Evolutionary conservation across 2,888 invertebrate species (phyloP).

Genomic region (Ephialtes manifestator): DNA sequence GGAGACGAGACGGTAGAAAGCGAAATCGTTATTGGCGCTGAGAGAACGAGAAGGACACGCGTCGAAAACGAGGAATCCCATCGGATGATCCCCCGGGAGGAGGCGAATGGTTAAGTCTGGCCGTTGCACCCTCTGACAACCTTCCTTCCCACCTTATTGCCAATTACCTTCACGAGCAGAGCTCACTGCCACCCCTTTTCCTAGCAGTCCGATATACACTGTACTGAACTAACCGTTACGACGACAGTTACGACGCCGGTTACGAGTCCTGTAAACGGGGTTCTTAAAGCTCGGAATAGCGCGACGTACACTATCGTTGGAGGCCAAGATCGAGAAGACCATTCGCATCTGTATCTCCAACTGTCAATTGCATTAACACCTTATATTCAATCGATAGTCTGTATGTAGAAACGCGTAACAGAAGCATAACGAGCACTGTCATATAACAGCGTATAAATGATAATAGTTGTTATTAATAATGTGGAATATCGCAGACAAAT

Average conservation of each 20-base stretch:
- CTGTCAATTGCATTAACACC: conserved; percentile 28
- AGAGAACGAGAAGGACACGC: conserved; percentile 21
- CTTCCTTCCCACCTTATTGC: conserved; percentile 68
- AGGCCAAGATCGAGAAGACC: conserved; percentile 25
- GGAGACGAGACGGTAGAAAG: conserved; percentile 12
- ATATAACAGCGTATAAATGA: neutral
- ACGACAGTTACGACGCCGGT: conserved; percentile 69
- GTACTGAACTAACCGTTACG: conserved; percentile 71
- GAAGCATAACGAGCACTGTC: neutral
- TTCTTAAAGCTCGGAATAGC: conserved; percentile 64
- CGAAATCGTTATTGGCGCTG: conserved; percentile 31
- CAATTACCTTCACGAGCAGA: conserved; percentile 67
- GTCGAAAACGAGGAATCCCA: conserved; percentile 35
- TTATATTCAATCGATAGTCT: conserved; percentile 16
- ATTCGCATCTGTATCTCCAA: neutral
- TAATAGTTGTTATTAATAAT: conserved; percentile 18
- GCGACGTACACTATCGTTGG: conserved; percentile 12
- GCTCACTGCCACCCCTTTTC: conserved; percentile 29
- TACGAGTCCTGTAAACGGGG: conserved; percentile 72
- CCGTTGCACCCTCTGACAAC: conserved; percentile 40
- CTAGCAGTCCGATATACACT: conserved; percentile 60
- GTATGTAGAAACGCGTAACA: neutral
- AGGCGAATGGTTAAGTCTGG: conserved; percentile 28
- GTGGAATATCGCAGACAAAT: neutral
- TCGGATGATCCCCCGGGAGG: conserved; percentile 32